A percentile compares a stretch with the other conserved stretches of the same genome.
phyloP scores from a whole-genome alignment of 1,140 invertebrate genomes.

The Drosophila nasuta region DNA sequence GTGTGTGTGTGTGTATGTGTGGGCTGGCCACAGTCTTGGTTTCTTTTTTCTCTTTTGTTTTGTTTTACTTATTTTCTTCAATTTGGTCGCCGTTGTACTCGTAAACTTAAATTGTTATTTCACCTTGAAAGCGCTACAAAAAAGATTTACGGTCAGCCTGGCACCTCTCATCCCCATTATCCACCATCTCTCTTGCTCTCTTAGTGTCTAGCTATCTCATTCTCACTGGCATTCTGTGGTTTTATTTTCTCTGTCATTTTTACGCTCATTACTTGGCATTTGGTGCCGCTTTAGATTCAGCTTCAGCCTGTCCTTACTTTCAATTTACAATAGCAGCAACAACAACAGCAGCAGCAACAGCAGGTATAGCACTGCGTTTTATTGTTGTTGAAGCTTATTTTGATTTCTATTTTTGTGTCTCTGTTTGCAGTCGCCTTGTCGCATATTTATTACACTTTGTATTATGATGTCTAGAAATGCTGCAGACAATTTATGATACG shows the following conservation, averaged over 20 bases:
- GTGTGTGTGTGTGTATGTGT: constrained; percentile 5
- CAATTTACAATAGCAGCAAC: constrained; percentile 43
- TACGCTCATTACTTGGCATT: constrained; percentile 79
- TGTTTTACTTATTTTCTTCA: constrained; percentile 18
- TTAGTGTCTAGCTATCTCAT: not conserved
- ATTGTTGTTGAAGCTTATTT: constrained; percentile 62
- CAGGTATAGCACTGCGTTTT: not conserved
- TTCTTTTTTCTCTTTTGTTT: not conserved
- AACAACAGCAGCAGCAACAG: constrained; percentile 23
- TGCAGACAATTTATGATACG: constrained; percentile 72
- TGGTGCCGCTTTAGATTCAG: constrained; percentile 33
- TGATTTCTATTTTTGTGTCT: constrained; percentile 65
- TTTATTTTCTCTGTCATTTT: constrained; percentile 60
- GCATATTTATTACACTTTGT: constrained; percentile 74
- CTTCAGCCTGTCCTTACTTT: constrained; percentile 7
- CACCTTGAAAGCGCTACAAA: constrained; percentile 79
- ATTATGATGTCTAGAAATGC: constrained; percentile 74
- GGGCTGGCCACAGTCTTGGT: not conserved
- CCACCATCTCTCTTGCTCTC: not conserved
- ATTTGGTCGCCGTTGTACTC: constrained; percentile 57
- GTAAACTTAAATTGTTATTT: constrained; percentile 81
- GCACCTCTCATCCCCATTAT: constrained; percentile 42
- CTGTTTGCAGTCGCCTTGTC: constrained; percentile 47
- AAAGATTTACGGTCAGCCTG: constrained; percentile 72
- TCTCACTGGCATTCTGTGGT: constrained; percentile 26